phyloP scores from a whole-genome alignment of 2,888 invertebrate species.

The Perizoma affinitatum region DNA sequence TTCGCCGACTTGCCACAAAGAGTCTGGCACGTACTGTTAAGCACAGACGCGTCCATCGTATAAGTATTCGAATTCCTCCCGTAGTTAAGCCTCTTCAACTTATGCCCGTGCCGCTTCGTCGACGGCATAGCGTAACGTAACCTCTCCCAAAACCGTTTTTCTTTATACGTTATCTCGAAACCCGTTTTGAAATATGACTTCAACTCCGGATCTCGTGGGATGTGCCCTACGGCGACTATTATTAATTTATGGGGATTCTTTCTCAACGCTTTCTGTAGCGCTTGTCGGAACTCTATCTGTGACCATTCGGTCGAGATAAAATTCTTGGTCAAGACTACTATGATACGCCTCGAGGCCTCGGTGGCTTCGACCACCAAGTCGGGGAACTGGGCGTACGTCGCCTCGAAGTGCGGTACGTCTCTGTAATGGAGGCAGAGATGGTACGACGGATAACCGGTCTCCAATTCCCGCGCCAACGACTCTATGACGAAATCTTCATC shows the following conservation, averaged over 20 bases:
- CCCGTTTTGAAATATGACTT: slow-evolving; percentile 95
- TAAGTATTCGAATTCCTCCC: slow-evolving; percentile 93
- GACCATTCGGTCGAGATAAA: slow-evolving; percentile 97
- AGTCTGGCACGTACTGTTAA: slow-evolving; percentile 85
- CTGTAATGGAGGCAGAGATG: slow-evolving; percentile 95
- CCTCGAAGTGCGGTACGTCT: slow-evolving; percentile 90
- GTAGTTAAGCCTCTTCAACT: slow-evolving; percentile 86
- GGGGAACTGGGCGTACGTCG: slow-evolving; percentile 88
- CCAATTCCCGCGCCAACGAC: slow-evolving; percentile 92
- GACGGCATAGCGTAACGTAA: slow-evolving; percentile 95
- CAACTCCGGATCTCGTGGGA: slow-evolving; percentile 93
- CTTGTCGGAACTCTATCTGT: slow-evolving; percentile 94
- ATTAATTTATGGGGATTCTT: slow-evolving; percentile 94
- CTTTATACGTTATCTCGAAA: slow-evolving; percentile 94
- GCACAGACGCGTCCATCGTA: slow-evolving; percentile 88
- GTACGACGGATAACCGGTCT: slow-evolving; percentile 91
- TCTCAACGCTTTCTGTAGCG: slow-evolving; percentile 93
- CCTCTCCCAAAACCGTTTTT: slow-evolving; percentile 97
- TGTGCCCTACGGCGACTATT: slow-evolving; percentile 90
- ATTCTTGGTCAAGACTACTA: slow-evolving; percentile 94
- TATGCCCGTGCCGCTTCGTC: slow-evolving; percentile 86
- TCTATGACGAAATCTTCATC: slow-evolving; percentile 96
- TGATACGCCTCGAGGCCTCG: slow-evolving; percentile 93
- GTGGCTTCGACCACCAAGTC: slow-evolving; percentile 93
- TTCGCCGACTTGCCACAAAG: slow-evolving; percentile 82